A percentile compares a stretch with the other conserved stretches of the same genome.
Conservation (phyloP, 2,797 vertebrate genomes). For the Chelmon rostratus region DNA sequence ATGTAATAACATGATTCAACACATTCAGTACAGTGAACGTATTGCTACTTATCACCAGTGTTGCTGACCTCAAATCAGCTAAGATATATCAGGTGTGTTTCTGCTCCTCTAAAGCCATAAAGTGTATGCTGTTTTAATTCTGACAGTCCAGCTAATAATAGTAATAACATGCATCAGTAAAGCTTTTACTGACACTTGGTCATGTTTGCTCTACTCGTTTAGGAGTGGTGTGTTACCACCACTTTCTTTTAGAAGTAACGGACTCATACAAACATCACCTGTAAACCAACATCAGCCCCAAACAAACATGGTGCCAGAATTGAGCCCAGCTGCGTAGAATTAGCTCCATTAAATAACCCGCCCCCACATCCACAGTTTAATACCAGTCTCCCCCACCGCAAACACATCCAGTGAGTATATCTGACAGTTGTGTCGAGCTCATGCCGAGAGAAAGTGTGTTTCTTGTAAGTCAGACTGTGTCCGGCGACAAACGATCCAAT, state of each 20-base stretch:
- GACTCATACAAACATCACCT: conserved; percentile 14
- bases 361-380: not conserved
- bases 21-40: not conserved
- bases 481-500: not conserved
- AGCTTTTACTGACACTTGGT: not conserved
- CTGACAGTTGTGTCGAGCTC: not conserved
- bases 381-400: not conserved
- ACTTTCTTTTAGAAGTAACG: not conserved
- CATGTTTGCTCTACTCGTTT: not conserved
- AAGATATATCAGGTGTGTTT: not conserved
- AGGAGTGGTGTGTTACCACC: not conserved
- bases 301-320: not conserved
- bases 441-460: not conserved
- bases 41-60: not conserved
- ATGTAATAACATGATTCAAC: not conserved
- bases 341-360: conserved; percentile 11
- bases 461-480: not conserved
- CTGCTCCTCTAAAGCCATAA: not conserved
- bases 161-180: not conserved
- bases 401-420: conserved; percentile 2
- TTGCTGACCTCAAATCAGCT: not conserved
- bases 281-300: conserved; percentile 1
- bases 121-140: not conserved
- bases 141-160: not conserved
- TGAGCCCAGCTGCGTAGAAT: not conserved